phyloP scores from a whole-genome alignment of 2,888 invertebrate genomes.

The Acanthosepion lycidas region DNA sequence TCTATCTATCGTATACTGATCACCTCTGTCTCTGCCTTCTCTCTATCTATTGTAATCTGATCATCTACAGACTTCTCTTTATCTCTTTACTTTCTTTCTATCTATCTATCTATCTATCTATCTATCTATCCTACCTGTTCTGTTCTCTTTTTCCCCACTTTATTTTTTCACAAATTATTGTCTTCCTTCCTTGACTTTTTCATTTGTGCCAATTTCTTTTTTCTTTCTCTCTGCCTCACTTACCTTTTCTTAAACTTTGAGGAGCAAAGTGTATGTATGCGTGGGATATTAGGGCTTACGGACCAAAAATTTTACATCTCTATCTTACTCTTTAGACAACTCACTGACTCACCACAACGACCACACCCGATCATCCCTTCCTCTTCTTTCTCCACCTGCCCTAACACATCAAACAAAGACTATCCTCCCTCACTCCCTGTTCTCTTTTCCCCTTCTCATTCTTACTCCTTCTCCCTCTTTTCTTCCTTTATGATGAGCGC shows the following conservation, averaged over 20 bases:
- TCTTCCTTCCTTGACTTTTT: not conserved
- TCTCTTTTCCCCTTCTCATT: not conserved
- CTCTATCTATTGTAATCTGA: too few relatives aligned
- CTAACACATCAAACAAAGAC: too few relatives aligned
- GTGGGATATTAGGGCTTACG: not conserved
- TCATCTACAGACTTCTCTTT: too few relatives aligned
- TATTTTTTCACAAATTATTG: not conserved
- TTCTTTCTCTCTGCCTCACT: not conserved
- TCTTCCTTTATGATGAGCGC: not conserved
- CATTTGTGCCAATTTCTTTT: not conserved
- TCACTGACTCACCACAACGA: constrained; percentile 4
- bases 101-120: too few relatives aligned
- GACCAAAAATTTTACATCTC: not conserved
- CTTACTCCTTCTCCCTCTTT: not conserved
- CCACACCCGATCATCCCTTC: not conserved
- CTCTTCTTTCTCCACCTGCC: not conserved
- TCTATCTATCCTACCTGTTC: too few relatives aligned
- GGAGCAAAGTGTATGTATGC: not conserved
- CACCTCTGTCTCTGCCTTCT: too few relatives aligned
- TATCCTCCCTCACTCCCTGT: too few relatives aligned
- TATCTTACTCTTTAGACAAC: constrained; percentile 4
- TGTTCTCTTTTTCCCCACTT: too few relatives aligned
- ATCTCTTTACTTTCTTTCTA: too few relatives aligned
- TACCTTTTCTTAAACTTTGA: not conserved
- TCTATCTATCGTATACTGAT: too few relatives aligned